These are phyloP conservation scores for Anableps anableps DNA, from an alignment of 2,797 vertebrate genomes.

Conservation along the genomic window DNA sequence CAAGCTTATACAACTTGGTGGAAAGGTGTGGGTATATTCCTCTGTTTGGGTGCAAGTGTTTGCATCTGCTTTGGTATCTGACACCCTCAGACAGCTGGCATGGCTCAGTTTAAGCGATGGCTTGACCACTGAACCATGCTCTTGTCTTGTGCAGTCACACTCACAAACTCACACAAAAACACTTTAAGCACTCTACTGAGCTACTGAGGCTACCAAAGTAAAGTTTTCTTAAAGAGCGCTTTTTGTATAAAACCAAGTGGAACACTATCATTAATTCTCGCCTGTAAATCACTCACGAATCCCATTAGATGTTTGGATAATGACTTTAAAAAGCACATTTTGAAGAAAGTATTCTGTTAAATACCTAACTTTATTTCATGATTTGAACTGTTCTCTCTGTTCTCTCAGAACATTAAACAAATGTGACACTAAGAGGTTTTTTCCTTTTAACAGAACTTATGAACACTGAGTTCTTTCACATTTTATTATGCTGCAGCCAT, in stretches of 20 bases:
- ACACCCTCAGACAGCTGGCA: conserved; percentile 65
- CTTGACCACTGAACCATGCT: conserved; percentile 58
- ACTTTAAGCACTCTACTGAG: conserved; percentile 17
- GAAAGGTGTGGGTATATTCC: conserved; percentile 12
- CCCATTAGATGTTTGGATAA: conserved; percentile 17
- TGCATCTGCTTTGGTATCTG: conserved; percentile 45
- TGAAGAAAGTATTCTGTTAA: conserved; percentile 13
- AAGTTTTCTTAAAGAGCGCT: conserved; percentile 44
- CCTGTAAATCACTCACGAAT: conserved; percentile 24
- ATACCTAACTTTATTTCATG: conserved; percentile 13
- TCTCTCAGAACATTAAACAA: not conserved
- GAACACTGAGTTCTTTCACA: not conserved
- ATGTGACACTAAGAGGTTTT: not conserved
- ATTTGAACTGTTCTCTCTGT: not conserved
- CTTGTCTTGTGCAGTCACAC: conserved; percentile 56
- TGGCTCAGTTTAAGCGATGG: conserved; percentile 65
- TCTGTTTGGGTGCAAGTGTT: conserved; percentile 19
- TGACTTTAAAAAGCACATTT: conserved; percentile 17
- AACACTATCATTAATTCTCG: conserved; percentile 24
- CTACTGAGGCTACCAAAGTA: conserved; percentile 35
- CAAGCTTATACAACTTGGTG: conserved; percentile 28
- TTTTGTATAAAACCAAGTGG: conserved; percentile 41
- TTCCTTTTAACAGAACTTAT: not conserved
- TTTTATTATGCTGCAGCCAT: not conserved
- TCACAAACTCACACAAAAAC: conserved; percentile 23